Conservation (phyloP, 2,888 invertebrate species). For the Drosophila austrosaltans region DNA sequence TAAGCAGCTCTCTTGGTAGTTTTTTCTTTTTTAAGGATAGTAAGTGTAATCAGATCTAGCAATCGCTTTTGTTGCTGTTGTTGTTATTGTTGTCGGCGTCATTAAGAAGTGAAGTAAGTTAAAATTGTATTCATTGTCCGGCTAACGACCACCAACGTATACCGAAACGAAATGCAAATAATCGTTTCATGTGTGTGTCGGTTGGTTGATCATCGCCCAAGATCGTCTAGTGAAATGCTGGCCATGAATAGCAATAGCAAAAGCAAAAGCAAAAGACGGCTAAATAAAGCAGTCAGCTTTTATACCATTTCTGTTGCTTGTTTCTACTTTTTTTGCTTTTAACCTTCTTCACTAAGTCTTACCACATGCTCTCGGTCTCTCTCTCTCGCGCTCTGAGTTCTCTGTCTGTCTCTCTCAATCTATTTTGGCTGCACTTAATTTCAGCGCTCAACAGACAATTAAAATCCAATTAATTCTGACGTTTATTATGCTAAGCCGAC, state of each 20-base stretch:
- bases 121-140: neutral
- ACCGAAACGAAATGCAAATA: conserved; percentile 69
- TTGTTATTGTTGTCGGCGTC: conserved; percentile 40
- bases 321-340: conserved; percentile 61
- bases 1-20: too few species aligned
- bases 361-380: neutral
- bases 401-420: conserved; percentile 40
- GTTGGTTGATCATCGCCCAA: conserved; percentile 76
- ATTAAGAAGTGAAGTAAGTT: conserved; percentile 40
- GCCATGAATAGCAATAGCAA: conserved; percentile 38
- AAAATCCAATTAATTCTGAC: conserved; percentile 84
- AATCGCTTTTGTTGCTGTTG: conserved; percentile 34
- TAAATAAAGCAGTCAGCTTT: conserved; percentile 72
- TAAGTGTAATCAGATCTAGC: conserved; percentile 69
- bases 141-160: conserved; percentile 59
- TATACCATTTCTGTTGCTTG: conserved; percentile 28
- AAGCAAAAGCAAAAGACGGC: conserved; percentile 66
- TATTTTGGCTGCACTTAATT: conserved; percentile 79
- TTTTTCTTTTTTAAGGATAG: conserved; percentile 19
- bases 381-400: neutral
- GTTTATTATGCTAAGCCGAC: conserved; percentile 83
- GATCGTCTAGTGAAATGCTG: conserved; percentile 52
- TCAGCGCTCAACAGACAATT: conserved; percentile 41
- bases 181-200: conserved; percentile 50
- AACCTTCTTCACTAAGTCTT: conserved; percentile 30